Evolutionary conservation across 2,113 vertebrate species (phyloP).

Genomic region (Prinia subflava): DNA sequence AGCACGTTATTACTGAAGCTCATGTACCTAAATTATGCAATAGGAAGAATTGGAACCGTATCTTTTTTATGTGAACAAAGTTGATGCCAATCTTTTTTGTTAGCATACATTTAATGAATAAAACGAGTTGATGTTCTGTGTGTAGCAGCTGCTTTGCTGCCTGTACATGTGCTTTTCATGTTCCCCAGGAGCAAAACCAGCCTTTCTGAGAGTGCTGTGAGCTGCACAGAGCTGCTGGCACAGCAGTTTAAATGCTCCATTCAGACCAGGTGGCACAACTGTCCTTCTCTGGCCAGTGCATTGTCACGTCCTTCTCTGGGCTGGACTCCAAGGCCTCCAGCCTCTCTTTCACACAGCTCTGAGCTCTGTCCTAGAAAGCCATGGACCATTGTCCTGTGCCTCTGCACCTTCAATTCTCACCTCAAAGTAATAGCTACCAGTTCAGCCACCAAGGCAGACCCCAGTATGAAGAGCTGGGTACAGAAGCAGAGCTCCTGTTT

Average conservation of each 20-base stretch:
- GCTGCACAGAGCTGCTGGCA: neutral
- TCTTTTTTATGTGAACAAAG: neutral
- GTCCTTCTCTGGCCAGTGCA: neutral
- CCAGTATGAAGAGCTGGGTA: neutral
- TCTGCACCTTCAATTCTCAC: neutral
- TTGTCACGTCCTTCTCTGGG: neutral
- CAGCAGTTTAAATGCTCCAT: neutral
- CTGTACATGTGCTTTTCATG: neutral
- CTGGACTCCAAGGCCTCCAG: neutral
- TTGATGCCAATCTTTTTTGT: constrained; percentile 19
- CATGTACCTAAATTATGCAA: constrained; percentile 38
- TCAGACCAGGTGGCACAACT: neutral
- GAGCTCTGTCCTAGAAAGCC: neutral
- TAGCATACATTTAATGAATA: neutral
- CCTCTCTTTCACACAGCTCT: neutral
- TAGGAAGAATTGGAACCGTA: neutral
- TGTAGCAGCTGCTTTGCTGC: neutral
- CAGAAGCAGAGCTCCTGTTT: neutral
- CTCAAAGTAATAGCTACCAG: neutral
- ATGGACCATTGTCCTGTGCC: rapidly evolving
- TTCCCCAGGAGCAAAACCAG: neutral
- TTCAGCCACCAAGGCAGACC: neutral
- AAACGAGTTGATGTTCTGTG: neutral
- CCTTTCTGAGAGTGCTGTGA: rapidly evolving
- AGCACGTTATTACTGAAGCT: neutral